Evolutionary conservation across 1,140 invertebrate species (phyloP), one percentile per base, ranked within the genome.

Genomic region (Drosophila lacteicornis): DNA sequence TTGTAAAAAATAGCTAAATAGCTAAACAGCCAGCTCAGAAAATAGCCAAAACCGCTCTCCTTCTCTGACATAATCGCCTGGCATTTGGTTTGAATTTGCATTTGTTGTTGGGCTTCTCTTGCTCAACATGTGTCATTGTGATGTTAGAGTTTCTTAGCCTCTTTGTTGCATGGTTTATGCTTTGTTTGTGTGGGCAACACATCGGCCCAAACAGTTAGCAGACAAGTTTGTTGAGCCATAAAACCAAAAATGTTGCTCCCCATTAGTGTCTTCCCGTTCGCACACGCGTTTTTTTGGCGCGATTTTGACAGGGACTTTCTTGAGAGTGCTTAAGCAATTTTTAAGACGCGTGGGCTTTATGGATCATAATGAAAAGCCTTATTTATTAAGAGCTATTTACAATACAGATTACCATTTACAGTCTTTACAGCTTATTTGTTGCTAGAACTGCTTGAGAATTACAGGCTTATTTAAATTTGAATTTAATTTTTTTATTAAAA

Each of bases 141-240:
- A 36, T 74, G 45, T 33, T 55, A 19, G 36, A 45, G 50, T 75
- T 79, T 71, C 51, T 19, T 79, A 67, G 60, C 65, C 69, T 60
- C 61, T 78, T 62, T 60, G 53, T 55, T 71, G 82, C 77, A 81
- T 63, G 66, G 62, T 58, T 85, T 85, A 81, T 77, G 73, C 47
- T 74, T 45, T 55, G 22, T 62, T 27, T 74, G 69, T 63, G 80
- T 79, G 75, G 63, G 69, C 42, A 56, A 50, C 75, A 55, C 13
- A 36, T 46, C 19, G 30, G 45, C 51, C 46, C 40, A 63, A 59
- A 50, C 63, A 38, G 63, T 62, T 62, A 66, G 38, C 40, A 62
- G 57, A 85, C 82, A 60, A 85, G 82, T 85, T 84, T 84, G 63
- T 62, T 70, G 30, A 58, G 73, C 59, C 43, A 69, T 85, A 84